Base-by-base conservation (phyloP, 2,888 invertebrate genomes). In the Campoplex capitator region DNA sequence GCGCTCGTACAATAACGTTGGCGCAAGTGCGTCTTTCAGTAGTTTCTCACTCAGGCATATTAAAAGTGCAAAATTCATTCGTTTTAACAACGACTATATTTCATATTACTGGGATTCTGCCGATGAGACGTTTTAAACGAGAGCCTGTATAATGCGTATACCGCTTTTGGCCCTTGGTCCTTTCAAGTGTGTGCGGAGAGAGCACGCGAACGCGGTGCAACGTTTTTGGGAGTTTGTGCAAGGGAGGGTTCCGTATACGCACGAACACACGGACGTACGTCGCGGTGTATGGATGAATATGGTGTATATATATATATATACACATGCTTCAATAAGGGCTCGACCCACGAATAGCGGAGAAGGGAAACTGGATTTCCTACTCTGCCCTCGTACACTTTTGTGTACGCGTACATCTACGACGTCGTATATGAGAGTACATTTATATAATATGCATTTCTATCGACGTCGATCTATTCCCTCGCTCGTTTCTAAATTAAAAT, bases 201-300 rank as follows among this genome's bases (percentile, higher is more conserved):
- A 75, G 87, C 3, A 6, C 67, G 65, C 73, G 79, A 65, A 87
- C 79, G 79, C 83, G 68, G 87, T 87, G 87, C 87, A 87, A 83
- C 84, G 84, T 76, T 84, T 83, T 70, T 71, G 83, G 86, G 81
- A 38, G 78, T 84, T 56, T 79, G 83, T 87, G 87, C 87, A 87
- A 87, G 87, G 87, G 79, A 38, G 83, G 87, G 87, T 85, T 79
- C 73, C 80, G 85, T 74, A 85, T 76, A 78, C 78, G 68, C 45
- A 56, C n/a, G 13, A 38, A 6, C 18, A 83, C 7, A 56, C 65
- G 51, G 6, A 9, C 75, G 51, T 51, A n/a, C 7, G 11, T 65
- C 28, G 32, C 13, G 4, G 32, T 54, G 16, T 38, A 56, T n/a
- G 11, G 45, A 9, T 8, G 45, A 45, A 38, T 38, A 38, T 38